Percentiles rank a stretch among this genome's conserved stretches.
phyloP scores from a whole-genome alignment of 1,140 invertebrate genomes.

The Drosophila seguyi region DNA sequence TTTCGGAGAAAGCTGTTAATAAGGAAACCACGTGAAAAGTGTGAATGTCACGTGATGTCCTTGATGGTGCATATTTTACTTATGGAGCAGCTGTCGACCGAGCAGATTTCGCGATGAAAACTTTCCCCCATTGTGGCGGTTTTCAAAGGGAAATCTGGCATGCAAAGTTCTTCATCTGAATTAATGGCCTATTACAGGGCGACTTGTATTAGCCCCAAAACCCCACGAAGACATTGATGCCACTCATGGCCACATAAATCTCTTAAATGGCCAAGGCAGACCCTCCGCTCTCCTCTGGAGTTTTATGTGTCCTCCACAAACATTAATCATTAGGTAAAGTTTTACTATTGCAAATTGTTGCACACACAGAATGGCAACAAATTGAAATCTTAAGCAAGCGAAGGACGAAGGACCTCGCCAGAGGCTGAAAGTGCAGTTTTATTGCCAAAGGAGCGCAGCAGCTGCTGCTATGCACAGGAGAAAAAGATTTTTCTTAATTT shows the following conservation, averaged over 20 bases:
- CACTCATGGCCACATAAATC: slow-evolving; percentile 63
- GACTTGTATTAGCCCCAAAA: slow-evolving; percentile 34
- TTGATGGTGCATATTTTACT: slow-evolving; percentile 28
- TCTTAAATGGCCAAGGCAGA: slow-evolving; percentile 50
- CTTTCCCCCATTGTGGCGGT: slow-evolving; percentile 9
- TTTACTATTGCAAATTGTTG: slow-evolving; percentile 76
- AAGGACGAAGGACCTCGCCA: slow-evolving; percentile 49
- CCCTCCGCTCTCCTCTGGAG: slow-evolving; percentile 53
- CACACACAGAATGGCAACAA: slow-evolving; percentile 70
- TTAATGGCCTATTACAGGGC: slow-evolving; percentile 52
- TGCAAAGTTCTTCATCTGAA: slow-evolving; percentile 53
- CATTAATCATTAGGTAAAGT: slow-evolving; percentile 79
- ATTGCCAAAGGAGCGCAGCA: slow-evolving; percentile 60
- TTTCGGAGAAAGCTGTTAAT: not conserved
- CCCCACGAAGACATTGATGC: slow-evolving; percentile 59
- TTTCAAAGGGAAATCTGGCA: slow-evolving; percentile 24
- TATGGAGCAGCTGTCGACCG: slow-evolving; percentile 6
- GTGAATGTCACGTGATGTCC: slow-evolving; percentile 41
- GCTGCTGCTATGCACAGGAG: slow-evolving; percentile 44
- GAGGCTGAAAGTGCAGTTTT: slow-evolving; percentile 77
- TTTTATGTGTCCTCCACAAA: slow-evolving; percentile 58
- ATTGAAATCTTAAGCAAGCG: slow-evolving; percentile 82
- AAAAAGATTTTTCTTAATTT: not conserved
- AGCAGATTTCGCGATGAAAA: slow-evolving; percentile 16
- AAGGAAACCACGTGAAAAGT: slow-evolving; percentile 17